Base-by-base conservation (phyloP, 1,140 invertebrate species). In the Drosophila navojoa region DNA sequence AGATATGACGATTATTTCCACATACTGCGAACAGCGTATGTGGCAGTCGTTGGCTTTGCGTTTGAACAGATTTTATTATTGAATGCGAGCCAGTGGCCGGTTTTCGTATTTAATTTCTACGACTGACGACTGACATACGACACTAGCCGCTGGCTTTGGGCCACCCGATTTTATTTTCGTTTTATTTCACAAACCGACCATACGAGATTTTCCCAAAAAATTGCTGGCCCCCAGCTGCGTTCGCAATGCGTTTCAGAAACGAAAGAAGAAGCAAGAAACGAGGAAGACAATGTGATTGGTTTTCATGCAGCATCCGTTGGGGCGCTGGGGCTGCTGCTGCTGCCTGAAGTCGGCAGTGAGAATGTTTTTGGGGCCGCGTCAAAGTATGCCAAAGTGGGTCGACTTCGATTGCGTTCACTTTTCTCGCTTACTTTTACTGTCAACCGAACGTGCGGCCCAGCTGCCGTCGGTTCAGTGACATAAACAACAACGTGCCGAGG, bases 351-450 rank as follows among this genome's bases (percentile, higher is more conserved):
- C 9, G 25, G n/a, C 44, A 45, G 6, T 32, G 52, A 13, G 13
- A 16, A 6, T 58, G 63, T 13, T 47, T 61, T 45, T 45, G 13
- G 44, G 22, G 49, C 45, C 45, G 44, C 6, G 40, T 62, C n/a
- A 45, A 19, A 45, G 62, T 35, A 60, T 61, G 60, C 27, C 49
- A 68, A 86, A 76, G 78, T 87, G 69, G 82, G 82, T 87, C 81
- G 62, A 66, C 54, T 71, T 74, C 70, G 75, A 87, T 82, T 87
- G 84, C 82, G 79, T 87, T 86, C 82, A 86, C 82, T 86, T 86
- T 86, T 87, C 73, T 79, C 64, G 35, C 45, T 77, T 82, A 86
- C 82, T 86, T 86, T 86, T 86, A 86, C 82, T 86, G 82, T 86
- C 82, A 86, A 87, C 76, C 71, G 49, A 86, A 76, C 71, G 78